Percentiles rank a stretch among this genome's conserved stretches.
Conservation (phyloP, 64 coral and sea anemone species). For the Platygyra sinensis region DNA sequence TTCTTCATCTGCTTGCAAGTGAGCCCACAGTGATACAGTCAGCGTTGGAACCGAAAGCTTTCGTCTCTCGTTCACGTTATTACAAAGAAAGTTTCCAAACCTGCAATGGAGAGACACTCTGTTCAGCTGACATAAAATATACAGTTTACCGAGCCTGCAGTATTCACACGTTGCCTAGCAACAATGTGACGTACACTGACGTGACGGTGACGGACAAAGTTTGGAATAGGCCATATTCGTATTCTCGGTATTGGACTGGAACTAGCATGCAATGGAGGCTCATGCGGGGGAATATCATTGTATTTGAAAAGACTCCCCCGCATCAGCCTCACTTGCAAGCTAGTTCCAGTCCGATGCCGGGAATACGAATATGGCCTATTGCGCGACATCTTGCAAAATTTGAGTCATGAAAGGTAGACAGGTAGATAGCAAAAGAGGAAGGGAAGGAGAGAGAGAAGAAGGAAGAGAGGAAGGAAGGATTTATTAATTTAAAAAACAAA, state of each 20-base stretch:
- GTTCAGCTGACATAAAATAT: background rate
- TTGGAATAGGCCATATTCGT: no score
- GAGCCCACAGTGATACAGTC: constrained; percentile 77
- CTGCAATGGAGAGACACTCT: constrained; percentile 14
- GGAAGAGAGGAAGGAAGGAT: background rate
- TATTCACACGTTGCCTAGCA: background rate
- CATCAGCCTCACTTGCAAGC: no score
- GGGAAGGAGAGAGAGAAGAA: background rate
- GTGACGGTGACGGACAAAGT: background rate
- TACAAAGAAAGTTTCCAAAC: constrained; percentile 83
- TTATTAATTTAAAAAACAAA: no score
- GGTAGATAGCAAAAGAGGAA: background rate
- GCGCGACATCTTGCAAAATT: background rate
- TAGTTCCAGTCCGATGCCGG: no score
- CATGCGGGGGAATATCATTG: no score
- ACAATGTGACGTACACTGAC: no score
- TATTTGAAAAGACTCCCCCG: no score
- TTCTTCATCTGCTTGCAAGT: constrained; percentile 59
- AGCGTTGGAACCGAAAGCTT: background rate
- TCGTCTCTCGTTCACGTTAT: constrained; percentile 61
- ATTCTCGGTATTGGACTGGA: no score
- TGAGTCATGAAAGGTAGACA: background rate
- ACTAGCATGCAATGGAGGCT: no score
- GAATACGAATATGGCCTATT: no score
- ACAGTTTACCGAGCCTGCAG: background rate